Base-by-base conservation (phyloP, 1,140 invertebrate genomes). In the Microplitis demolitor region DNA sequence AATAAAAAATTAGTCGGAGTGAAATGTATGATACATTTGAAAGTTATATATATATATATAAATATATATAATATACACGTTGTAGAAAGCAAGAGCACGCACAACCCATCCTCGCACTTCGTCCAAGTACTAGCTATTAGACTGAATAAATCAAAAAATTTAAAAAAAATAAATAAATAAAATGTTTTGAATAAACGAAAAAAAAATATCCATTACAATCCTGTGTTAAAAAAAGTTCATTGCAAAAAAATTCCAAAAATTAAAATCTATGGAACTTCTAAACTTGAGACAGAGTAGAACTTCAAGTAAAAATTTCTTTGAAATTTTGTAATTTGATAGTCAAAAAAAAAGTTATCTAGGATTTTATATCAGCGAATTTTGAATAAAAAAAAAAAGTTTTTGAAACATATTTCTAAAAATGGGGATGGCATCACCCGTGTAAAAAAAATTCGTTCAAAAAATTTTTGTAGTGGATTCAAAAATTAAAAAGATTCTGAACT, bases 71-170 rank as follows among this genome's bases (percentile, higher is more conserved):
- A 24, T 24, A 24, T 71, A 66, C 72, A 51, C 34, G 60, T 69
- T 71, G 69, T 77, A 76, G 77, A 77, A 70, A 77, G 76, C 78
- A 71, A 80, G 80, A 78, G 79, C 80, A 82, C 81, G 78, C 79
- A 82, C 81, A 78, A 82, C 79, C 80, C 80, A 83, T 83, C 82
- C 81, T 82, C 74, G 82, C 80, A 83, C 80, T 83, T 82, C 78
- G 81, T 83, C 82, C 82, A 83, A 83, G 81, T 83, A 82, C 67
- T 83, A 84, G 82, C 77, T 82, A 66, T 78, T 83, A 83, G 78
- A 80, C 77, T 76, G 78, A 84, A 71, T 54, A 11, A 54, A n/a
- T 54, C 16, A 14, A 16, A 54, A 54, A 54, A 50, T 79, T 80
- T 76, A 77, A 24, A 24, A 24, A 24, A 24, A 24, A 24, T 24